phyloP scores from a whole-genome alignment of 2,797 vertebrate species.

The Oreonectes daqikongensis region DNA sequence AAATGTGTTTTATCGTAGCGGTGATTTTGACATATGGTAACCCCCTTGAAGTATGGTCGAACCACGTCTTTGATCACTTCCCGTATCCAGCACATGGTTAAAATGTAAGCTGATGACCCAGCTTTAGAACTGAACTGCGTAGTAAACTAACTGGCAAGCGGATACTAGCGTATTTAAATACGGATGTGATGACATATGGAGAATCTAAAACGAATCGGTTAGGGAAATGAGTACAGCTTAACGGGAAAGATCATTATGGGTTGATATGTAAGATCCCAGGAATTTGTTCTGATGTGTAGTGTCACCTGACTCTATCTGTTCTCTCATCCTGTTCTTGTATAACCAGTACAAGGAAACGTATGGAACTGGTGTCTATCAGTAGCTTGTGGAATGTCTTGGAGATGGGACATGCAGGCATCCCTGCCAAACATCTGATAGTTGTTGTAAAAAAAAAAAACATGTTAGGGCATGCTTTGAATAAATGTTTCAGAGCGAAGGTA shows the following conservation, averaged over 20 bases:
- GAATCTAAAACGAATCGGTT: not conserved
- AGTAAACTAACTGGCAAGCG: not conserved
- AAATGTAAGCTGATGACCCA: conserved; percentile 31
- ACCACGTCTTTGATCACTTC: not conserved
- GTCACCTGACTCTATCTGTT: conserved; percentile 16
- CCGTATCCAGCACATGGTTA: conserved; percentile 17
- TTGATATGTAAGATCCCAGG: not conserved
- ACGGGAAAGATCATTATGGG: not conserved
- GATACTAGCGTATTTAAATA: not conserved
- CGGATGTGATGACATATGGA: not conserved
- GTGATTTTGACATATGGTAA: conserved; percentile 9
- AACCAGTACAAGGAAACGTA: not conserved
- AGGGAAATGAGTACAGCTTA: not conserved
- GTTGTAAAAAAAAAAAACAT: conserved; percentile 17
- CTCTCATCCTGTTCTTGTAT: not conserved
- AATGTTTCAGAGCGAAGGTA: not conserved
- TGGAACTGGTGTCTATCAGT: not conserved
- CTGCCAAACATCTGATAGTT: not conserved
- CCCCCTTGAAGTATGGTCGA: not conserved
- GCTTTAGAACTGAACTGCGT: conserved; percentile 8
- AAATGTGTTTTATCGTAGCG: conserved; percentile 2
- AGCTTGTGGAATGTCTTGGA: not conserved
- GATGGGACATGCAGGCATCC: not conserved
- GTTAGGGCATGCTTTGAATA: conserved; percentile 17
- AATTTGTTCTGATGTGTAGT: not conserved